These are phyloP conservation scores for Paramormyrops hopkinsi DNA, from an alignment of 2,797 vertebrate genomes.

Conservation along the genomic window DNA sequence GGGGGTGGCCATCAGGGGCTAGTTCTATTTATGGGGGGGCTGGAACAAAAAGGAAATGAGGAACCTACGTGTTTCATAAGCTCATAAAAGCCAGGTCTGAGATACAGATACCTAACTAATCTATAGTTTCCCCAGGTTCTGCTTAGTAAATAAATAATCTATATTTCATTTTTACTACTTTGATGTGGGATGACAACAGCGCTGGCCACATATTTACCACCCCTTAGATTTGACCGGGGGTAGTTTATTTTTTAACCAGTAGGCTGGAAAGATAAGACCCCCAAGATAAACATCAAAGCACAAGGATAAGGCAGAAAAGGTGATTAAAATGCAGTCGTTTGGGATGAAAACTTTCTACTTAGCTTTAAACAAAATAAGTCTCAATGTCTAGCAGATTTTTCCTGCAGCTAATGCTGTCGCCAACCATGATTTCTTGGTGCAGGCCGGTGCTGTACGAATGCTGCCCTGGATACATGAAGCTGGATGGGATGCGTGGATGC, in stretches of 20 bases:
- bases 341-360: neutral
- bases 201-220: neutral
- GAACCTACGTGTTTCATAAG: neutral
- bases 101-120: neutral
- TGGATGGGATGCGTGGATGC: conserved; percentile 80
- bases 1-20: neutral
- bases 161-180: neutral
- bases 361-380: neutral
- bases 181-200: neutral
- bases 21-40: neutral
- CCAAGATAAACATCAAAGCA: neutral
- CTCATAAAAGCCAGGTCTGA: neutral
- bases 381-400: neutral
- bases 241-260: neutral
- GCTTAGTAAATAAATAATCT: neutral
- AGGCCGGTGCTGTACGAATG: conserved; percentile 92
- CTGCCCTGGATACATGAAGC: conserved; percentile 91
- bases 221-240: neutral
- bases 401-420: neutral
- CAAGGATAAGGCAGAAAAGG: neutral
- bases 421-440: neutral
- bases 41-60: neutral
- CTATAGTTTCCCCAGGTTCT: neutral
- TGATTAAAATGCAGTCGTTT: neutral
- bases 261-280: neutral